Base-by-base conservation (phyloP, 1,140 invertebrate genomes). In the Polypedilum vanderplanki region DNA sequence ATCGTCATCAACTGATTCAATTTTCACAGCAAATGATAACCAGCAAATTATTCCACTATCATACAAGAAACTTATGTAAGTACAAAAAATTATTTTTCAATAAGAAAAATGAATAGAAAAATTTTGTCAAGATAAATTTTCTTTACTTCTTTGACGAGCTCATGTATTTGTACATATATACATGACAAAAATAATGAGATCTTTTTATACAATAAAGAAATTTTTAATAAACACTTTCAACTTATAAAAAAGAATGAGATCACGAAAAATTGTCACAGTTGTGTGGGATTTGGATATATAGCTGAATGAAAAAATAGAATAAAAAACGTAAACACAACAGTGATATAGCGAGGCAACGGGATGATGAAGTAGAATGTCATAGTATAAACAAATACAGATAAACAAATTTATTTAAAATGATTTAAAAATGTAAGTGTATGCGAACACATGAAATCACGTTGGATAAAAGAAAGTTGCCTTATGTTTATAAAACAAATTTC, bases 201-300 rank as follows among this genome's bases (percentile, higher is more conserved):
- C 15, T 57, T 12, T 57, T 57, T 15, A n/a, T 57, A 12, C 41
- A 15, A 12, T 12, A 22, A 17, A 74, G 10, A 40, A 74, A 40
- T 10, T 33, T 74, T 15, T 15, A 74, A 40, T 74, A 18, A 15
- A 18, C 22, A 41, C 73, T 4, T 57, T 57, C 46, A 57, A n/a
- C n/a, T 57, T n/a, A 57, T 57, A 46, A 46, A 57, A 57, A 57
- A 57, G 46, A 57, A 57, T 57, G 46, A 57, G 46, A 57, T 57
- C 46, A 70, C 22, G 64, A 74, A 74, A 74, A 24, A 40, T 22
- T 40, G 73, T 74, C 73, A 41, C 73, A 74, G 1, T 74, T 40
- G 73, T 74, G 24, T 74, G 73, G 40, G 73, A 74, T 15, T 74
- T 74, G 20, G 40, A 24, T 73, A 33, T 40, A 33, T 57, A 57